Conservation (phyloP, 1,140 invertebrate species). For the Bombyx mandarina region DNA sequence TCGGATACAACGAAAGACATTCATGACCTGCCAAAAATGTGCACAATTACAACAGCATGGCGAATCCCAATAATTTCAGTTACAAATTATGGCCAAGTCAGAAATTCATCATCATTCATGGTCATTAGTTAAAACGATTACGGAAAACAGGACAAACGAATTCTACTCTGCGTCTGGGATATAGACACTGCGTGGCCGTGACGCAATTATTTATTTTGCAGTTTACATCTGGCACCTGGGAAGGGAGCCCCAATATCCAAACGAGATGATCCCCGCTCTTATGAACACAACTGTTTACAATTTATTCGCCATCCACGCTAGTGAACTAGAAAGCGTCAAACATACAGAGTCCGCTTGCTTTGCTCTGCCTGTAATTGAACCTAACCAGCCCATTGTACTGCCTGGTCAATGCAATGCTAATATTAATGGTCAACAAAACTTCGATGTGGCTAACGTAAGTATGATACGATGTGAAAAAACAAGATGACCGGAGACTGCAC, state of each 20-base stretch:
- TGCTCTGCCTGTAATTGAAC: constrained; percentile 28
- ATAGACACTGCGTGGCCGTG: too few relatives aligned
- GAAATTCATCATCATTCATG: too few relatives aligned
- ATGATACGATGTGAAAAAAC: too few relatives aligned
- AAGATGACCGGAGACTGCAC: too few relatives aligned
- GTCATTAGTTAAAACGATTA: too few relatives aligned
- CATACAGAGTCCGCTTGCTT: constrained; percentile 34
- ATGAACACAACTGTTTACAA: constrained; percentile 25
- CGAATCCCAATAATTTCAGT: too few relatives aligned
- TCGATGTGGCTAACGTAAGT: constrained; percentile 37
- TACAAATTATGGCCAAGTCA: too few relatives aligned
- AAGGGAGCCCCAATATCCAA: constrained; percentile 15
- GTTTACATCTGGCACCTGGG: constrained; percentile 43
- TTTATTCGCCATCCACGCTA: constrained; percentile 19
- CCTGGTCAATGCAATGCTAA: constrained; percentile 44
- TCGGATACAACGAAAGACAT: too few relatives aligned
- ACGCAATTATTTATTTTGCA: constrained; percentile 16
- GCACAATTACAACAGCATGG: too few relatives aligned
- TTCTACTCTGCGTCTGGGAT: too few relatives aligned
- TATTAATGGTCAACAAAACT: constrained; percentile 38
- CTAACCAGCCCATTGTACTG: constrained; percentile 36
- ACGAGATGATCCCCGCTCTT: constrained; percentile 22
- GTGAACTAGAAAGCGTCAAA: constrained; percentile 19
- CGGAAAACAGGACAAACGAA: too few relatives aligned
- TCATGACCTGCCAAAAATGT: too few relatives aligned